phyloP scores from a whole-genome alignment of 2,113 vertebrate genomes.

The Danio rerio region DNA sequence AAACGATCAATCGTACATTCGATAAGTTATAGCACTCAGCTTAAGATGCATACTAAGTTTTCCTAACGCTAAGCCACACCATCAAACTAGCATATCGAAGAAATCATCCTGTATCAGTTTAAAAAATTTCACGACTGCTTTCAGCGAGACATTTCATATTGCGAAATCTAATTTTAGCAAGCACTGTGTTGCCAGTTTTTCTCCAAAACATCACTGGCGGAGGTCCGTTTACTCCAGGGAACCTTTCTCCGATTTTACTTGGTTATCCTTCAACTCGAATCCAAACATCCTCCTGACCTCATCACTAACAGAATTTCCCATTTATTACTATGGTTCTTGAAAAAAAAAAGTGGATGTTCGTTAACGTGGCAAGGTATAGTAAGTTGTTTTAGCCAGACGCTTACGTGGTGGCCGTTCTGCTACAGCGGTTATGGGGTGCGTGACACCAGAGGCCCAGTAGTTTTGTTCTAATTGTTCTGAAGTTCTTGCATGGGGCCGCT shows the following conservation, averaged over 20 bases:
- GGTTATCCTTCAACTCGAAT: constrained; percentile 21
- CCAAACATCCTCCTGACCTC: constrained; percentile 18
- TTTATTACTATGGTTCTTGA: constrained; percentile 9
- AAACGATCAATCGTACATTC: background rate
- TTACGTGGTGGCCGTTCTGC: constrained; percentile 30
- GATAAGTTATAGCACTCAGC: background rate
- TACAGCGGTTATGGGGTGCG: background rate
- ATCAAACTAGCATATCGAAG: background rate
- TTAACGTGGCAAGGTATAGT: constrained; percentile 27
- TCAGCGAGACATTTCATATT: background rate
- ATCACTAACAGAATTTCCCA: background rate
- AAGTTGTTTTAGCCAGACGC: constrained; percentile 1
- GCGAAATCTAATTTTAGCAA: background rate
- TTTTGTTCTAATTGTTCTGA: constrained; percentile 40
- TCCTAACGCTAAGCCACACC: background rate
- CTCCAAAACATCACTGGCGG: background rate
- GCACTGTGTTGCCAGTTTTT: background rate
- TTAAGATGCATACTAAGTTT: background rate
- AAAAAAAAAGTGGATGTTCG: constrained; percentile 24
- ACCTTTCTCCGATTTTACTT: background rate
- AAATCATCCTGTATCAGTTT: constrained; percentile 3
- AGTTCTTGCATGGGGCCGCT: constrained; percentile 47
- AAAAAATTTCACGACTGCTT: background rate
- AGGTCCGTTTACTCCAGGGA: constrained; percentile 12
- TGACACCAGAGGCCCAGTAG: constrained; percentile 42